Evolutionary conservation across 2,797 vertebrate genomes (phyloP).

Genomic region (Tauraco hartlaubi): DNA sequence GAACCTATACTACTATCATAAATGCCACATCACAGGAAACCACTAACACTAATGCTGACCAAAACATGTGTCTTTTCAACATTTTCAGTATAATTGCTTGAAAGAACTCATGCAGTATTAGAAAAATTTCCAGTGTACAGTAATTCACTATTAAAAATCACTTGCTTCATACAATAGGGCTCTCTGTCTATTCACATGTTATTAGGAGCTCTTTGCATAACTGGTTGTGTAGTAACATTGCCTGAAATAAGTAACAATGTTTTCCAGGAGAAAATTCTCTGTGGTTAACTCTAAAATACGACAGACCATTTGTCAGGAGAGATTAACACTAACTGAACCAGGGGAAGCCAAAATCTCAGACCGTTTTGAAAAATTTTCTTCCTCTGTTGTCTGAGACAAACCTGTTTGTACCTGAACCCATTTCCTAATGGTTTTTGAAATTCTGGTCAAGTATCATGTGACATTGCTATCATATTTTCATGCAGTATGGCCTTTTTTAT

Average conservation of each 20-base stretch:
- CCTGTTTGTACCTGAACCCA: neutral
- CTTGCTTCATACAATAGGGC: neutral
- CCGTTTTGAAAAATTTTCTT: neutral
- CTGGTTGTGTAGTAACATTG: neutral
- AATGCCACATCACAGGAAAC: conserved; percentile 66
- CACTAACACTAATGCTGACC: conserved; percentile 52
- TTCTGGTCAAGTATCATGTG: neutral
- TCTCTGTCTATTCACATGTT: conserved; percentile 2
- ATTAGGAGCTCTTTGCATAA: conserved; percentile 29
- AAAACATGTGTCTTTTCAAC: conserved; percentile 59
- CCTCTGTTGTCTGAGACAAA: neutral
- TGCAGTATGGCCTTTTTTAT: neutral
- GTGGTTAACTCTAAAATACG: neutral
- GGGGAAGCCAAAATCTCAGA: neutral
- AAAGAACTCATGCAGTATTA: conserved; percentile 60
- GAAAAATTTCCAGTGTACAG: conserved; percentile 40
- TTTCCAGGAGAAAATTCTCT: conserved; percentile 9
- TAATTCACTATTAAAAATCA: conserved; percentile 36
- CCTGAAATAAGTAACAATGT: neutral
- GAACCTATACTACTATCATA: conserved; percentile 61
- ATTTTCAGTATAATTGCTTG: conserved; percentile 59
- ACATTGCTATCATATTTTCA: neutral
- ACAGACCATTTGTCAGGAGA: neutral
- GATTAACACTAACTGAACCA: neutral
- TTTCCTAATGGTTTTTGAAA: neutral